Conservation (phyloP, 2,888 invertebrate genomes). For the Aradus depressus region DNA sequence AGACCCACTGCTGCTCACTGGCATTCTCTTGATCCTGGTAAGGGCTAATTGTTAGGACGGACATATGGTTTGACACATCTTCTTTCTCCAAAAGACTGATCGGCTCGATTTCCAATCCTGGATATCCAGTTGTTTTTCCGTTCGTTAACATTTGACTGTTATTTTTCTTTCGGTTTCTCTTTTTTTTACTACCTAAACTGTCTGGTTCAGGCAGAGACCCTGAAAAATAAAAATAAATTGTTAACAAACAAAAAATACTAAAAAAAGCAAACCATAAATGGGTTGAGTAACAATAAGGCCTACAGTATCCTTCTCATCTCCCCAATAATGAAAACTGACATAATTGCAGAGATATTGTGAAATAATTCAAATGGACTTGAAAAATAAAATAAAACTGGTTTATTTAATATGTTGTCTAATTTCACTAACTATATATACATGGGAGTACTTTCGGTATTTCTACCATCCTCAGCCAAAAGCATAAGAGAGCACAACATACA, state of each 20-base stretch:
- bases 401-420: no score
- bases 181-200: conserved; percentile 10
- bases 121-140: conserved; percentile 15
- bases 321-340: not conserved
- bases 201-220: not conserved
- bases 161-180: conserved; percentile 20
- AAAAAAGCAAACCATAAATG: not conserved
- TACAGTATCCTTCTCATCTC: not conserved
- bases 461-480: no score
- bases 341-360: not conserved
- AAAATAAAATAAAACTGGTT: not conserved
- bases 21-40: conserved; percentile 17
- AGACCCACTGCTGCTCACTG: not conserved
- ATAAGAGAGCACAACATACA: no score
- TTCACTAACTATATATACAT: no score
- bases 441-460: no score
- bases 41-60: conserved; percentile 23
- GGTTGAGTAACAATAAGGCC: not conserved
- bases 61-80: conserved; percentile 21
- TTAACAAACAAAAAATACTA: not conserved
- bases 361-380: not conserved
- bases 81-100: conserved; percentile 14
- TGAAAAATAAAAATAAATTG: conserved; percentile 2
- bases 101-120: conserved; percentile 24
- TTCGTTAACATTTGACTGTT: not conserved